Evolutionary conservation across 2,888 invertebrate genomes (phyloP).

Genomic region (Ophion slaviceki): DNA sequence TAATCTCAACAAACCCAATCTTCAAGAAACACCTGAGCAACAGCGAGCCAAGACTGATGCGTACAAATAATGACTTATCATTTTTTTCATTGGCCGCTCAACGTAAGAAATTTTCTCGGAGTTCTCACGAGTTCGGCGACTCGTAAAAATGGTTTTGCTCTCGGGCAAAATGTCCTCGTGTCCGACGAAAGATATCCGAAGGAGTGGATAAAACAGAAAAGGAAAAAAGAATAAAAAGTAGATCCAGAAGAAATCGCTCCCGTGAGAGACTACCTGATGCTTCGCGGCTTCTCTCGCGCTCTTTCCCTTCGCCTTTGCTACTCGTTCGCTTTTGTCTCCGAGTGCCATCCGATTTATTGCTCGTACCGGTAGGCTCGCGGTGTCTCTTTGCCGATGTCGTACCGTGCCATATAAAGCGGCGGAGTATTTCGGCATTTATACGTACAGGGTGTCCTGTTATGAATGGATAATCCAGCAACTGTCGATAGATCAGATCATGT

Average conservation of each 20-base stretch:
- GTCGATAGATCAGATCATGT: too few species aligned
- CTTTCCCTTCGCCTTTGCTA: slow-evolving; percentile 32
- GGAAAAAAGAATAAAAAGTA: slow-evolving; percentile 46
- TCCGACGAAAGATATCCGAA: slow-evolving; percentile 25
- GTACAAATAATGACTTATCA: too few species aligned
- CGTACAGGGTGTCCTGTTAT: too few species aligned
- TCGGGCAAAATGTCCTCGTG: slow-evolving; percentile 40
- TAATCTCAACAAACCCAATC: too few species aligned
- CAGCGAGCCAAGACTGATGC: too few species aligned
- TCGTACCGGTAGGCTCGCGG: slow-evolving; percentile 67
- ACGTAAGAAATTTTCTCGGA: slow-evolving; percentile 5
- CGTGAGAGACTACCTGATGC: slow-evolving; percentile 60
- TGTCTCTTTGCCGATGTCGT: slow-evolving; percentile 68
- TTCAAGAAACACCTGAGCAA: too few species aligned
- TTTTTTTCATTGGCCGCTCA: too few species aligned
- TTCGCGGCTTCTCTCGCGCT: slow-evolving; percentile 51
- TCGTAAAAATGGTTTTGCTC: slow-evolving; percentile 53
- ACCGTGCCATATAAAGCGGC: slow-evolving; percentile 66
- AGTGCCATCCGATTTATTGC: slow-evolving; percentile 70
- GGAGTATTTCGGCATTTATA: slow-evolving; percentile 13
- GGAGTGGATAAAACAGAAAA: slow-evolving; percentile 35
- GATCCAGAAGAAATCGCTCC: slow-evolving; percentile 53
- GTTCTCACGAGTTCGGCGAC: slow-evolving; percentile 25
- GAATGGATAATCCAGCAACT: too few species aligned
- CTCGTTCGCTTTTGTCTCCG: slow-evolving; percentile 67